phyloP scores from a whole-genome alignment of 2,888 invertebrate species.

The Theretra japonica region DNA sequence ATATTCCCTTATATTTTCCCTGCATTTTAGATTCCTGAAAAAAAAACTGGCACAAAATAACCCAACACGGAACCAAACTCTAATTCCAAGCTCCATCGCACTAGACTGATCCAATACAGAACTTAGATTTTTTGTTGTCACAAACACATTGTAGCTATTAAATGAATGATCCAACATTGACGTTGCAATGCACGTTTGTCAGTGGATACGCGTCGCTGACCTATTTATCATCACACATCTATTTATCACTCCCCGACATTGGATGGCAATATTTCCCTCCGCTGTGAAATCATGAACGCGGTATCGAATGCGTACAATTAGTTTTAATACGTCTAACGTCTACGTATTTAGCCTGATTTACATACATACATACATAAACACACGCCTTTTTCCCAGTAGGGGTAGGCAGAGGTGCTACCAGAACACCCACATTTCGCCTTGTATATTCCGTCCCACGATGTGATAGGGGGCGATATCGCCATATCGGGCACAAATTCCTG shows the following conservation, averaged over 20 bases:
- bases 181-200: neutral
- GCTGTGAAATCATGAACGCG: neutral
- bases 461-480: no score
- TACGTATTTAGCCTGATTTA: neutral
- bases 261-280: neutral
- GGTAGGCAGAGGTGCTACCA: no score
- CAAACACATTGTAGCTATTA: neutral
- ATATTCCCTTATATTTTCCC: no score
- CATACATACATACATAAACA: no score
- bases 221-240: slow-evolving; percentile 17
- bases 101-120: neutral
- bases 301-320: slow-evolving; percentile 10
- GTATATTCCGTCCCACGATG: no score
- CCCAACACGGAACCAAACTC: no score
- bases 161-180: slow-evolving; percentile 16
- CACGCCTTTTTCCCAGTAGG: no score
- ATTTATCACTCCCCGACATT: slow-evolving; percentile 14
- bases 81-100: no score
- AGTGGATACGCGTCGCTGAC: slow-evolving; percentile 7
- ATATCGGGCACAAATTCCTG: no score
- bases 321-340: neutral
- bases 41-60: no score
- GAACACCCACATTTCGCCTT: no score
- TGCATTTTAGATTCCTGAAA: no score
- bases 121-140: slow-evolving; percentile 14